A percentile compares a stretch with the other conserved stretches of the same genome.
Conservation (phyloP, 2,113 vertebrate species). For the Heloderma charlesbogerti region DNA sequence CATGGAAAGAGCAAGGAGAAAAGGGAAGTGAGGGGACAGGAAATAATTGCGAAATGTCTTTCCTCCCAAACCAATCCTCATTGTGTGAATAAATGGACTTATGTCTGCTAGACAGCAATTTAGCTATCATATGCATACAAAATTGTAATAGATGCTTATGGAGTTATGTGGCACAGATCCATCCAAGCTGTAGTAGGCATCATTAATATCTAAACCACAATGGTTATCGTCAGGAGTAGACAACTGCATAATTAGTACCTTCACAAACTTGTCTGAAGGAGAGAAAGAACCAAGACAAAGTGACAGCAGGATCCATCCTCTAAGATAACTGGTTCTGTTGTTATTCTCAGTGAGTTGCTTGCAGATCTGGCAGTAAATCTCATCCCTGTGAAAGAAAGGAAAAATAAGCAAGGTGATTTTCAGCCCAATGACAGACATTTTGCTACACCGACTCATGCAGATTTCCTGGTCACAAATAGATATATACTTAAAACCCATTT, state of each 20-base stretch:
- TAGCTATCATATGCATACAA: neutral
- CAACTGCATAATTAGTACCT: slow-evolving; percentile 71
- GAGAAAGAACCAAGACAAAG: slow-evolving; percentile 94
- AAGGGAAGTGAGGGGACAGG: neutral
- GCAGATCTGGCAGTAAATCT: slow-evolving; percentile 99
- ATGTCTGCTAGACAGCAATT: neutral
- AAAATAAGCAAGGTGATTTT: slow-evolving; percentile 1
- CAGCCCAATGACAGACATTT: neutral
- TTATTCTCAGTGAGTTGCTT: slow-evolving; percentile 93
- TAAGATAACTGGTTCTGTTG: slow-evolving; percentile 84
- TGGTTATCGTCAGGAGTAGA: too few relatives aligned
- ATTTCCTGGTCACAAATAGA: neutral
- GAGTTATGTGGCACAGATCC: neutral
- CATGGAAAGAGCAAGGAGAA: neutral
- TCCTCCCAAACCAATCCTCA: neutral
- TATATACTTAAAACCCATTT: too few relatives aligned
- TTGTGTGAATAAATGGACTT: neutral
- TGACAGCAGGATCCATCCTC: slow-evolving; percentile 95
- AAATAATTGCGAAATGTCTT: neutral
- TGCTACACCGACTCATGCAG: neutral
- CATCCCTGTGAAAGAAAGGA: slow-evolving; percentile 85
- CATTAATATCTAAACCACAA: neutral
- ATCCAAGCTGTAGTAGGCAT: neutral
- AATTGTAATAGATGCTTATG: neutral
- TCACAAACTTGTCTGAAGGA: slow-evolving; percentile 87